phyloP scores from a whole-genome alignment of 2,888 invertebrate species.

The Hipparchia sbordonii region DNA sequence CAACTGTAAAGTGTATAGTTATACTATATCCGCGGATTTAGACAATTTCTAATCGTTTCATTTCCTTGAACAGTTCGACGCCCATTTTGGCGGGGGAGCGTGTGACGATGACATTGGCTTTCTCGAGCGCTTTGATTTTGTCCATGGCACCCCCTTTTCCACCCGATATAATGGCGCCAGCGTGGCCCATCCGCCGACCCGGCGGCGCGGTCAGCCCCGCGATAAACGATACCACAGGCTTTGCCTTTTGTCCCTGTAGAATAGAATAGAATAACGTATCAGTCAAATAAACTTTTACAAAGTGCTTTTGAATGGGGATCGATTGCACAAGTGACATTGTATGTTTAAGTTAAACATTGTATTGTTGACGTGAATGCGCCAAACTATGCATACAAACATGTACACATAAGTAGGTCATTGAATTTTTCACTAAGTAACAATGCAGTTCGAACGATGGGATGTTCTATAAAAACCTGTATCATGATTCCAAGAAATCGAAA shows the following conservation, averaged over 20 bases:
- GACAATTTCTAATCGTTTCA: constrained; percentile 89
- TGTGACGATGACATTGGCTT: constrained; percentile 96
- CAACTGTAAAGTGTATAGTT: constrained; percentile 14
- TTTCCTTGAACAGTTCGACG: constrained; percentile 92
- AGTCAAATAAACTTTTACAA: no score
- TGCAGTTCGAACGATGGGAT: no score
- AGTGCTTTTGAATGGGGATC: no score
- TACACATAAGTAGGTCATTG: no score
- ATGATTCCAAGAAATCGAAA: no score
- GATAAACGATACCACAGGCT: constrained; percentile 99
- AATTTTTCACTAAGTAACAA: no score
- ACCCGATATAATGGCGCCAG: constrained; percentile 99
- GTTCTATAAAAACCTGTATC: no score
- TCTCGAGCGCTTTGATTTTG: constrained; percentile 97
- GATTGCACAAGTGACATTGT: no score
- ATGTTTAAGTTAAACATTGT: no score
- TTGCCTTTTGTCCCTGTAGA: constrained; percentile 90
- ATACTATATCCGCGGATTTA: constrained; percentile 57
- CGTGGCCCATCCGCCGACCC: constrained; percentile 99
- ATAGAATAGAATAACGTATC: neutral
- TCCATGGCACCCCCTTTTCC: constrained; percentile 99
- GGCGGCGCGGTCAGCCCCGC: constrained; percentile 99
- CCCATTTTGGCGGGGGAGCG: constrained; percentile 99
- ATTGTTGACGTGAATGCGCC: no score
- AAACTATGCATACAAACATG: no score